Evolutionary conservation across 2,797 vertebrate species (phyloP).

Genomic region (Lepus oiostolus): DNA sequence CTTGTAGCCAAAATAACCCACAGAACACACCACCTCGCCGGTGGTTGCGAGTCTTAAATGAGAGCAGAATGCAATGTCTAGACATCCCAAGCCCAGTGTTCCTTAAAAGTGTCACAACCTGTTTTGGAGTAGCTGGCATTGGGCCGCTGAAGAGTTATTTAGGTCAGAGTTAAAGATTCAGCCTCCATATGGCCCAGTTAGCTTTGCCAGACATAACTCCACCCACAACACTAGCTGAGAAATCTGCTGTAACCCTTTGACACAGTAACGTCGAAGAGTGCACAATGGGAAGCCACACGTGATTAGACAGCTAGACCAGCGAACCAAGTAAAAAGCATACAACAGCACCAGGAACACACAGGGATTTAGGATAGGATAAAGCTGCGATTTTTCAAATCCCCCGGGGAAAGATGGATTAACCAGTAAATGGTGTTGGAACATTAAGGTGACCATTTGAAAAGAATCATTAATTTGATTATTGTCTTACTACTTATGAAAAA

Average conservation of each 20-base stretch:
- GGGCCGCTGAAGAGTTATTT: conserved; percentile 34
- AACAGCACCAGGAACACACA: not conserved
- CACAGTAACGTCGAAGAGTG: conserved; percentile 40
- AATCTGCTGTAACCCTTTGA: not conserved
- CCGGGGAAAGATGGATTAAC: conserved; percentile 10
- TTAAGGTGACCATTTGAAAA: not conserved
- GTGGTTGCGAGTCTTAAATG: not conserved
- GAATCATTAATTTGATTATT: conserved; percentile 64
- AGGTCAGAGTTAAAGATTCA: conserved; percentile 22
- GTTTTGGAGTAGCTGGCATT: conserved; percentile 14
- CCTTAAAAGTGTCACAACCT: conserved; percentile 8
- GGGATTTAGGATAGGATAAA: not conserved
- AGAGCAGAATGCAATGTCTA: conserved; percentile 12
- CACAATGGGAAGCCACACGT: conserved; percentile 18
- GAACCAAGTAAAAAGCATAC: not conserved
- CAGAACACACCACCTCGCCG: not conserved
- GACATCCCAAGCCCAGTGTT: not conserved
- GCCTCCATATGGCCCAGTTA: not conserved
- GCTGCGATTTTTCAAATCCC: not conserved
- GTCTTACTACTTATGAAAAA: conserved; percentile 53
- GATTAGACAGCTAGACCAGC: not conserved
- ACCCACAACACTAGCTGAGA: not conserved
- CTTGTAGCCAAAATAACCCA: conserved; percentile 43
- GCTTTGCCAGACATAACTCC: conserved; percentile 24
- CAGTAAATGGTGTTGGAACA: not conserved